Evolutionary conservation across 1,140 invertebrate genomes (phyloP), one percentile per base, ranked within the genome.

Genomic region (Saccostrea echinata): DNA sequence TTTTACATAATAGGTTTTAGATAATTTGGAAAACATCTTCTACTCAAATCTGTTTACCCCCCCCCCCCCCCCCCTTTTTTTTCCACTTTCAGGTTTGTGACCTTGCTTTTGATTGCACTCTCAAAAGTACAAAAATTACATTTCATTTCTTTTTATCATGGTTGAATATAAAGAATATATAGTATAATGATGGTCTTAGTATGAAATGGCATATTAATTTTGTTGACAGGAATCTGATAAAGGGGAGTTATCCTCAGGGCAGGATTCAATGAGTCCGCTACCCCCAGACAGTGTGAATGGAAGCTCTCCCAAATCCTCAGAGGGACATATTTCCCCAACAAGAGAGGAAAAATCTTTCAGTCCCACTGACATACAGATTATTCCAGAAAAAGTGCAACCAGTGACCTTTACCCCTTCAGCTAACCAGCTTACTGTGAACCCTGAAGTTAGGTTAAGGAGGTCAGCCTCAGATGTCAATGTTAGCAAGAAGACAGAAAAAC

Each of bases 381-480:
- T 88, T 43, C 86, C 82, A 53, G 82, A 84, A 27, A 84, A 61
- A 30, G 43, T 84, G 18, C 27, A 83, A 61, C n/a, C 57, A 24
- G 35, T 84, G n/a, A 64, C 82, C 16, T 51, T 51, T 21, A 55
- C 43, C 53, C 64, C 57, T 8, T 51, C 64, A 24, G 61, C 64
- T 18, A 53, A 57, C 76, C 27, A 61, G 24, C 35, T 53, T 12
- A 43, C 61, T n/a, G 33, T 43, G 51, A 51, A 16, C 30, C n/a
- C 80, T 27, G 57, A 43, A 35, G 82, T 71, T 8, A 55, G 71
- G 51, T 53, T 89, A 57, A 64, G 76, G 13, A 82, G 88, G 51
- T 89, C 88, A 16, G 80, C 21, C 0, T 89, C 88, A 30, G 88
- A 89, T 61, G 27, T 89, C 24, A 89, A 76, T 61, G 68, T 86